phyloP scores from a whole-genome alignment of 2,113 vertebrate genomes.

The Catharus fuscescens region DNA sequence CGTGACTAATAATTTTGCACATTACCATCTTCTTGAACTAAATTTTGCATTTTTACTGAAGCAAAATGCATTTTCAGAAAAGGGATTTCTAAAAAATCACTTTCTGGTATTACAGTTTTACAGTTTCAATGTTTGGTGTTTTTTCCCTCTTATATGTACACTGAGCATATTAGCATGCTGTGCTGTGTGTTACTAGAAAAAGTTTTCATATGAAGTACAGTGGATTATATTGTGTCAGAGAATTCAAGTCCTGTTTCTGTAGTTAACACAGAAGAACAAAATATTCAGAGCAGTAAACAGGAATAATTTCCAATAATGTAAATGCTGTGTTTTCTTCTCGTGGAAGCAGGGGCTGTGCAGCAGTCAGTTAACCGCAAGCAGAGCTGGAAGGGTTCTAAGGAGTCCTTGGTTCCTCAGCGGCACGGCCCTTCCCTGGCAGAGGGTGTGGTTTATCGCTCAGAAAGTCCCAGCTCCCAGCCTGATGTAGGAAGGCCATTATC shows the following conservation, averaged over 20 bases:
- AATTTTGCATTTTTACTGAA: background rate
- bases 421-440: slow-evolving; percentile 86
- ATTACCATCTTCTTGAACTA: background rate
- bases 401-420: slow-evolving; percentile 88
- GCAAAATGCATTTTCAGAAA: background rate
- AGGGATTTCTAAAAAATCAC: background rate
- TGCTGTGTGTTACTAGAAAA: background rate
- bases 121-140: background rate
- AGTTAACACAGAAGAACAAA: background rate
- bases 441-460: slow-evolving; percentile 84
- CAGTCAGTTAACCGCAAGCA: slow-evolving; percentile 87
- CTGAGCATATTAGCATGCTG: background rate
- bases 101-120: background rate
- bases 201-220: background rate
- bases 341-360: slow-evolving; percentile 78
- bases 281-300: background rate
- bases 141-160: background rate
- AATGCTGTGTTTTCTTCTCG: slow-evolving; percentile 19
- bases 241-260: background rate
- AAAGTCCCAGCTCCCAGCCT: slow-evolving; percentile 86
- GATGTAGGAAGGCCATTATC: slow-evolving; percentile 84
- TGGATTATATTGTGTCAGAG: background rate
- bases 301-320: background rate
- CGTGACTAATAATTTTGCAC: background rate
- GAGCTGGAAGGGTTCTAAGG: slow-evolving; percentile 98